Base-by-base conservation (phyloP, 2,797 vertebrate species). In the Halcyon leucocephala region DNA sequence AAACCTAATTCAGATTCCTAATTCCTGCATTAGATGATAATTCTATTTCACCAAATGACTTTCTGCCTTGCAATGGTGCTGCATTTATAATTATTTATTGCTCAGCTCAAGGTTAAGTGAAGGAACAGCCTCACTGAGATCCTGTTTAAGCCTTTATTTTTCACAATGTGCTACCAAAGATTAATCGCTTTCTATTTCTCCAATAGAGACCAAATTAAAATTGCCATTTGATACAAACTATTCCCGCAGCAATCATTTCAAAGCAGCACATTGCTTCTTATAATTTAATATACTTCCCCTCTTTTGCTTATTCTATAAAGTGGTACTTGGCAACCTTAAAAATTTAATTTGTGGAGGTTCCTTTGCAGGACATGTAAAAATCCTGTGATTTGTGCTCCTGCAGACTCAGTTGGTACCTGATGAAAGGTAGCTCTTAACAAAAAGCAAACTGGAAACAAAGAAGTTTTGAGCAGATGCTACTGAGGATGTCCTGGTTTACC, bases 61-160 rank as follows among this genome's bases (percentile, higher is more conserved):
- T 91, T 60, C 37, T 72, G 82, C 80, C 48, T 90, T 61, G 48
- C 0, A 0, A 89, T 18, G 51, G 65, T 88, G 69, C 69, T 91
- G 65, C 66, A 86, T 95, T 95, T 66, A 28, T 84, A 96, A 92
- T 94, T 96, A 94, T 96, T 94, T 95, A 95, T 90, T 86, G 88
- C 87, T 37, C 51, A 48, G 60, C 58, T 90, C 89, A 96, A 96
- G 94, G 94, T 91, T 90, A 96, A 89, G 80, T 73, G 82, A 95
- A 95, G 35, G 85, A 96, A 89, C 21, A 80, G 77, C 20, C 70
- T 89, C 77, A 42, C 66, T 52, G 41, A 95, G 80, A 94, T 93
- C 65, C 44, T 82, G 61, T 35, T 60, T 76, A 96, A 83, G 69
- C 65, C 35, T 54, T 66, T 86, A 42, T 86, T 95, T 95, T 91